A percentile compares a stretch with the other conserved stretches of the same genome.
phyloP scores from a whole-genome alignment of 2,888 invertebrate genomes.

The Tanaodytes sp. region DNA sequence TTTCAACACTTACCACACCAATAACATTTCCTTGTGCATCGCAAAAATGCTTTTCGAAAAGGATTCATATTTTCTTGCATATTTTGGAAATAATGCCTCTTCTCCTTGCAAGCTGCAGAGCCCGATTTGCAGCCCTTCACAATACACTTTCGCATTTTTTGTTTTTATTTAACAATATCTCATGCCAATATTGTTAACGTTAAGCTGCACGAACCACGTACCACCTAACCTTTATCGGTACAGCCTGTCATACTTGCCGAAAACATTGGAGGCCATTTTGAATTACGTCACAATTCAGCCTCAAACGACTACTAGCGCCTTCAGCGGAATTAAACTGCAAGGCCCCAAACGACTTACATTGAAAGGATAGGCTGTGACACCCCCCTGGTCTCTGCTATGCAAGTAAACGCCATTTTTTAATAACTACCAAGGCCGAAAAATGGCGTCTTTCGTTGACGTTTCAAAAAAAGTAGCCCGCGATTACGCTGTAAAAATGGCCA shows the following conservation, averaged over 20 bases:
- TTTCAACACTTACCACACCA: too few species aligned
- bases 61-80: too few species aligned
- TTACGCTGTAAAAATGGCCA: too few species aligned
- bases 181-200: too few species aligned
- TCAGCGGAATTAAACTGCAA: conserved; percentile 33
- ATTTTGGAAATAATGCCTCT: conserved; percentile 10
- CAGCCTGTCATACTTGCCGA: background rate
- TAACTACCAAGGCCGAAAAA: too few species aligned
- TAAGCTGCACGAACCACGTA: background rate
- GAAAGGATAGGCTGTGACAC: background rate
- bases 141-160: conserved; percentile 11
- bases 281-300: background rate
- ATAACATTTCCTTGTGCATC: too few species aligned
- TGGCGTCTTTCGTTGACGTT: too few species aligned
- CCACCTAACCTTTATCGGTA: background rate
- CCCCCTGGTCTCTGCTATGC: background rate
- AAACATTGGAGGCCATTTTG: background rate
- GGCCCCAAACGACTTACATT: conserved; percentile 10
- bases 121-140: conserved; percentile 12
- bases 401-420: too few species aligned
- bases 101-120: conserved; percentile 9
- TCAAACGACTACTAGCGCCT: background rate
- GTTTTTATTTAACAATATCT: background rate
- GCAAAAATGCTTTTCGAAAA: too few species aligned
- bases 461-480: too few species aligned